A percentile compares a stretch with the other conserved stretches of the same genome.
phyloP scores from a whole-genome alignment of 2,797 vertebrate genomes.

The Pipistrellus kuhlii region DNA sequence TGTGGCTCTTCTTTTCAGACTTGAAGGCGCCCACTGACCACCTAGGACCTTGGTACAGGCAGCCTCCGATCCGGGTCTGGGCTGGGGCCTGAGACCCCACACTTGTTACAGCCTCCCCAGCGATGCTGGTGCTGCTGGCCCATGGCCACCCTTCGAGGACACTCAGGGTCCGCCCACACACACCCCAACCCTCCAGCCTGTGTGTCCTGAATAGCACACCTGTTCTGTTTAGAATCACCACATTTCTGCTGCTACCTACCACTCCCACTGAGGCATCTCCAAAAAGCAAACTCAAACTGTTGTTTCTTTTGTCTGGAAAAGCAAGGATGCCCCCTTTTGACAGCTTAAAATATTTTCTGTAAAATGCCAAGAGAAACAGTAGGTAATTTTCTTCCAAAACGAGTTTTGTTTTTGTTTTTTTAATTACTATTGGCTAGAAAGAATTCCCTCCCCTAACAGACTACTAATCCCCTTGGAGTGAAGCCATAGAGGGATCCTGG shows the following conservation, averaged over 20 bases:
- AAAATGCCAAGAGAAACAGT: slow-evolving; percentile 78
- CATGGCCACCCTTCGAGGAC: rapidly evolving
- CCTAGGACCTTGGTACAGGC: background rate
- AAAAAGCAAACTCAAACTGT: slow-evolving; percentile 54
- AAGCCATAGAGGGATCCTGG: background rate
- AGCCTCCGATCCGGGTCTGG: background rate
- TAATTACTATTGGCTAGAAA: slow-evolving; percentile 28
- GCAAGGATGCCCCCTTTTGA: slow-evolving; percentile 89
- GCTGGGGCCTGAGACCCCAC: background rate
- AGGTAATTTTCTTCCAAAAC: slow-evolving; percentile 70
- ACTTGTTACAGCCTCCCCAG: background rate
- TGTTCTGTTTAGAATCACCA: slow-evolving; percentile 66
- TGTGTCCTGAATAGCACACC: slow-evolving; percentile 39
- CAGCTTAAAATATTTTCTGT: slow-evolving; percentile 81
- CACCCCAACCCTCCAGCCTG: background rate
- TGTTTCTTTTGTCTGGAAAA: slow-evolving; percentile 83
- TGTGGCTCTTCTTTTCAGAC: background rate
- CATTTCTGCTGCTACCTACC: slow-evolving; percentile 41
- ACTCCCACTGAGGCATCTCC: slow-evolving; percentile 44
- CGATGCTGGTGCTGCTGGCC: background rate
- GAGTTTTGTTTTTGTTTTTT: background rate
- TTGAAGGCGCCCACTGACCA: background rate
- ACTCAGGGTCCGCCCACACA: background rate
- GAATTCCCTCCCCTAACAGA: background rate
- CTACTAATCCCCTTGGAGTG: background rate